Evolutionary conservation across 2,888 invertebrate species (phyloP).

Genomic region (Aleiodes alternator): DNA sequence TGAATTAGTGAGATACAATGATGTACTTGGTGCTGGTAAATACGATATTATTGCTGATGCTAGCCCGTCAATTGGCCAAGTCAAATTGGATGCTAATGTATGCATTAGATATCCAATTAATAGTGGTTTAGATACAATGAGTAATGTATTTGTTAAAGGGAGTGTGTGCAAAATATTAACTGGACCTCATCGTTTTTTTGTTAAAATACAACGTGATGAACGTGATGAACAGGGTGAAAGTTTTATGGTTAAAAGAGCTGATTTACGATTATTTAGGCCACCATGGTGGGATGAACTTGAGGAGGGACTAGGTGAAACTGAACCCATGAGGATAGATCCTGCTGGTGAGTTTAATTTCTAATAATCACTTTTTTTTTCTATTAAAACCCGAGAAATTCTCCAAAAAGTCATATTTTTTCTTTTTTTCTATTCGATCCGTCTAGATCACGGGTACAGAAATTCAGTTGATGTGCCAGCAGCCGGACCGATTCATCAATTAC

Average conservation of each 20-base stretch:
- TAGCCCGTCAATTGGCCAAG: slow-evolving; percentile 89
- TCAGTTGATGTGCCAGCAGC: slow-evolving; percentile 67
- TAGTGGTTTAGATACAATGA: slow-evolving; percentile 78
- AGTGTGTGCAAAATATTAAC: slow-evolving; percentile 84
- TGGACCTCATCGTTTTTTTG: slow-evolving; percentile 83
- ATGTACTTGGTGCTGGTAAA: slow-evolving; percentile 87
- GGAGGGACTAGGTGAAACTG: slow-evolving; percentile 77
- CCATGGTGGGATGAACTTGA: slow-evolving; percentile 98
- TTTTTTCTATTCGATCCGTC: not conserved
- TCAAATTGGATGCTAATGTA: slow-evolving; percentile 87
- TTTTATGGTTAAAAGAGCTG: slow-evolving; percentile 90
- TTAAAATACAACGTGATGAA: slow-evolving; percentile 77
- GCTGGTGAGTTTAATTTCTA: slow-evolving; percentile 58
- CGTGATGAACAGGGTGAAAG: slow-evolving; percentile 75
- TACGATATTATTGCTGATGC: slow-evolving; percentile 95
- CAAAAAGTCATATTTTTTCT: too few species aligned
- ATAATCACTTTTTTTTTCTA: not conserved
- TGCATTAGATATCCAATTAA: slow-evolving; percentile 83
- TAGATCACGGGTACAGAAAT: slow-evolving; percentile 71
- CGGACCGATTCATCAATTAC: slow-evolving; percentile 68
- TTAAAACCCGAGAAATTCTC: too few species aligned
- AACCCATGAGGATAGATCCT: slow-evolving; percentile 73
- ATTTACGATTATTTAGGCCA: slow-evolving; percentile 91
- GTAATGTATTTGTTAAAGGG: slow-evolving; percentile 90
- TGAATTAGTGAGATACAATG: slow-evolving; percentile 83